phyloP scores from a whole-genome alignment of 2,797 vertebrate genomes.

The Rhinophrynus dorsalis region DNA sequence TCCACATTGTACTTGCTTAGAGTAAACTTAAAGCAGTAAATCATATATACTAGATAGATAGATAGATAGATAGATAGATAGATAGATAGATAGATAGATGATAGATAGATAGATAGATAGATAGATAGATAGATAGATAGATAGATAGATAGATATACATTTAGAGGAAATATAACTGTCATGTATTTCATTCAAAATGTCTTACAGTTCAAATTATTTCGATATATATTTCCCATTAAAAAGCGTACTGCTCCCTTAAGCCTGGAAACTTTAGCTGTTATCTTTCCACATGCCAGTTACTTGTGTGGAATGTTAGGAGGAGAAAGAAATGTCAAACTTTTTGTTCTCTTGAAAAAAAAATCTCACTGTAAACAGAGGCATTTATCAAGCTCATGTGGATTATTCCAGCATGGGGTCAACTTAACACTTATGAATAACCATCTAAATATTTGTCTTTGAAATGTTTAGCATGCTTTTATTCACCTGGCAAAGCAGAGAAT shows the following conservation, averaged over 20 bases:
- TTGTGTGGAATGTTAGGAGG: conserved; percentile 37
- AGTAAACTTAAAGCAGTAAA: conserved; percentile 41
- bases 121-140: too few species aligned
- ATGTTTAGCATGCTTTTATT: conserved; percentile 25
- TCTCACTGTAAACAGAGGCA: conserved; percentile 3
- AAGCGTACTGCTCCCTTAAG: too few species aligned
- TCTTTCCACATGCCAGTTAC: conserved; percentile 14
- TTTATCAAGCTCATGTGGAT: conserved; percentile 24
- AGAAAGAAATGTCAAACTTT: conserved; percentile 10
- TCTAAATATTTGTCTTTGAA: conserved; percentile 20
- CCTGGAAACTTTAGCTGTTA: conserved; percentile 20
- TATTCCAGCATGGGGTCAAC: conserved; percentile 11
- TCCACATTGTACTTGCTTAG: conserved; percentile 59
- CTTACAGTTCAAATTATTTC: too few species aligned
- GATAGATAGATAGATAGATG: too few species aligned
- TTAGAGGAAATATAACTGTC: too few species aligned
- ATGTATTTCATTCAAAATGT: too few species aligned
- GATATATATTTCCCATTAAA: too few species aligned
- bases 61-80: too few species aligned
- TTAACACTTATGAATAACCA: conserved; percentile 24
- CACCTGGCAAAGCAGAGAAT: conserved; percentile 40
- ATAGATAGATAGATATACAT: too few species aligned
- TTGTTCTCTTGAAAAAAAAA: conserved; percentile 19
- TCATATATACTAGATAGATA: too few species aligned
- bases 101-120: too few species aligned